Evolutionary conservation across 2,888 invertebrate genomes (phyloP).

Genomic region (Acronicta leporina): DNA sequence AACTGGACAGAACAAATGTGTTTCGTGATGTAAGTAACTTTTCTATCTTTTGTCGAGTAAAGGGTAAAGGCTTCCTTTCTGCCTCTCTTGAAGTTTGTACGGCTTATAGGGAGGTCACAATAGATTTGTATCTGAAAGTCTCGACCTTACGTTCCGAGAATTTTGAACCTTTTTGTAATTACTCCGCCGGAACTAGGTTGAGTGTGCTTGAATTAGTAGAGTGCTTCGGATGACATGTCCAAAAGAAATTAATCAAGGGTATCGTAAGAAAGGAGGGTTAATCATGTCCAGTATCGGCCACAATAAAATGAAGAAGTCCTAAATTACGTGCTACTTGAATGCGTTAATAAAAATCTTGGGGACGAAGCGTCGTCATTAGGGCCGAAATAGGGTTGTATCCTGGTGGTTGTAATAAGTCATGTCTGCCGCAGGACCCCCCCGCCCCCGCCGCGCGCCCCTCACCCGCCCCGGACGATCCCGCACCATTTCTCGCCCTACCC

Average conservation of each 20-base stretch:
- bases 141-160: constrained; percentile 35
- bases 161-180: constrained; percentile 49
- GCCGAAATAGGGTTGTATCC: constrained; percentile 87
- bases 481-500: constrained; percentile 76
- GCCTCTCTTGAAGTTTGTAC: constrained; percentile 62
- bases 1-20: constrained; percentile 56
- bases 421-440: constrained; percentile 83
- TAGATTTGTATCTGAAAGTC: constrained; percentile 67
- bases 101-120: constrained; percentile 63
- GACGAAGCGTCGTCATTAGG: constrained; percentile 86
- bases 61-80: constrained; percentile 63
- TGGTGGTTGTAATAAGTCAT: constrained; percentile 88
- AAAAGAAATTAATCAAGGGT: constrained; percentile 54
- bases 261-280: constrained; percentile 53
- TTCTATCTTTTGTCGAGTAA: constrained; percentile 64
- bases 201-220: constrained; percentile 20
- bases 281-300: constrained; percentile 47
- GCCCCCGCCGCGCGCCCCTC: constrained; percentile 59
- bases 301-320: constrained; percentile 71
- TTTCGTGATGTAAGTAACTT: constrained; percentile 64
- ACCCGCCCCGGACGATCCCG: constrained; percentile 67
- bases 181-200: constrained; percentile 29
- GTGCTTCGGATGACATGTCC: constrained; percentile 16
- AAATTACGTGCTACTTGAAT: constrained; percentile 83
- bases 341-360: constrained; percentile 87